Base-by-base conservation (phyloP, 2,113 vertebrate species). In the Plestiodon gilberti region DNA sequence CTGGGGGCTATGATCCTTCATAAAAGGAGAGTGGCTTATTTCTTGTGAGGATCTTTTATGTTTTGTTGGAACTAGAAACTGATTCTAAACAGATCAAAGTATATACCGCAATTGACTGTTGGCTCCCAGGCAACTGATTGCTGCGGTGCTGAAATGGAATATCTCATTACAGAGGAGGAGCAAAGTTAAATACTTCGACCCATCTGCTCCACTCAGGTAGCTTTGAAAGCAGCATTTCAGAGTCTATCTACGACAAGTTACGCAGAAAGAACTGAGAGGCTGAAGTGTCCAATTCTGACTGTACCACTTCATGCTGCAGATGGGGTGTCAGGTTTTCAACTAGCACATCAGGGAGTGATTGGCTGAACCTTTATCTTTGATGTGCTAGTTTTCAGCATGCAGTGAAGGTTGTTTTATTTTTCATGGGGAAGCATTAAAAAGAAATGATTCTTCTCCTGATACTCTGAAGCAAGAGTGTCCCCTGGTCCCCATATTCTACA, bases 31-130 rank as follows among this genome's bases (percentile, higher is more conserved):
- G 13, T 22, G 35, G 4, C 67, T 38, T 84, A 6, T 64, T 86
- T 88, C 80, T 18, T 25, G 1, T 82, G 61, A 65, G 18, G 38
- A 78, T 38, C 23, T 88, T 82, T 88, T 82, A 25, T 61, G 43
- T 15, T 22, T 48, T 20, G 5, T 43, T 70, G 82, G 82, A 74
- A 1, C 61, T 30, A 67, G 69, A 80, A 67, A 71, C 33, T 22
- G 67, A 20, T 70, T 70, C 67, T 70, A 35, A 70, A 28, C 14
- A 33, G 67, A 17, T 6, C 67, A 70, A 70, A 70, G 67, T 30
- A 35, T 70, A 70, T 33, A 70, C 35, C 18, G 67, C 33, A 70
- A 70, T 71, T 71, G 33, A 40, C 35, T 33, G 35, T 30, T 69
- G 67, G 67, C 67, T 69, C 33, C 67, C n/a, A 14, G 28, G 14